phyloP scores from a whole-genome alignment of 1,140 invertebrate genomes.

The Triops longicaudatus region DNA sequence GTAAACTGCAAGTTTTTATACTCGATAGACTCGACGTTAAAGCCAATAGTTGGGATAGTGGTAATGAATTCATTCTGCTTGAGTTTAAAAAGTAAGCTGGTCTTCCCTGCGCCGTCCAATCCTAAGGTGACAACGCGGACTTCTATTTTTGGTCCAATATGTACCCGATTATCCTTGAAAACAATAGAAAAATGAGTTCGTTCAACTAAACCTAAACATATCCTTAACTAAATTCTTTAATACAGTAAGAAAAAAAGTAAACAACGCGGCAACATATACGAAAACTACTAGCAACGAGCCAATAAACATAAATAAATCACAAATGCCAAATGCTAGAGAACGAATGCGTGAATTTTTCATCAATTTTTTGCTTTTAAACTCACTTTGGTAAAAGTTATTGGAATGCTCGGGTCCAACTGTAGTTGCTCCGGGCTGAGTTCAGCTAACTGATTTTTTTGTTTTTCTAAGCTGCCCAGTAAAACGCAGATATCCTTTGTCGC shows the following conservation, averaged over 20 bases:
- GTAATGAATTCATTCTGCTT: slow-evolving; percentile 55
- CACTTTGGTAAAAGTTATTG: slow-evolving; percentile 56
- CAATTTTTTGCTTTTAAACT: slow-evolving; percentile 19
- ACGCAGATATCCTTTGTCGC: slow-evolving; percentile 47
- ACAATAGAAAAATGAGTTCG: slow-evolving; percentile 18
- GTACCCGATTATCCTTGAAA: slow-evolving; percentile 51
- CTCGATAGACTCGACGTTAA: slow-evolving; percentile 41
- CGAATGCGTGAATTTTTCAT: too few species aligned
- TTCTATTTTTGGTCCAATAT: slow-evolving; percentile 44
- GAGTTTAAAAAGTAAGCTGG: slow-evolving; percentile 53
- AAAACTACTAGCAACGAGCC: too few species aligned
- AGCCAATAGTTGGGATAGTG: slow-evolving; percentile 53
- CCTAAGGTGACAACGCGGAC: slow-evolving; percentile 37
- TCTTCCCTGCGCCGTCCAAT: slow-evolving; percentile 53
- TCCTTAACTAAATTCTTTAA: too few species aligned
- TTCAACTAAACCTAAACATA: too few species aligned
- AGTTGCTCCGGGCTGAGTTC: slow-evolving; percentile 49
- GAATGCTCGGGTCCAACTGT: slow-evolving; percentile 49
- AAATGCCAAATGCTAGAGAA: too few species aligned
- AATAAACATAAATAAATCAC: too few species aligned
- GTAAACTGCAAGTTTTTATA: slow-evolving; percentile 44
- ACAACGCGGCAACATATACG: too few species aligned
- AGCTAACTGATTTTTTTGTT: slow-evolving; percentile 51
- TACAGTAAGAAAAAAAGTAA: too few species aligned
- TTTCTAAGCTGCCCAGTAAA: slow-evolving; percentile 47